Base-by-base conservation (phyloP, 2,888 invertebrate species). In the Monochamus alternatus region DNA sequence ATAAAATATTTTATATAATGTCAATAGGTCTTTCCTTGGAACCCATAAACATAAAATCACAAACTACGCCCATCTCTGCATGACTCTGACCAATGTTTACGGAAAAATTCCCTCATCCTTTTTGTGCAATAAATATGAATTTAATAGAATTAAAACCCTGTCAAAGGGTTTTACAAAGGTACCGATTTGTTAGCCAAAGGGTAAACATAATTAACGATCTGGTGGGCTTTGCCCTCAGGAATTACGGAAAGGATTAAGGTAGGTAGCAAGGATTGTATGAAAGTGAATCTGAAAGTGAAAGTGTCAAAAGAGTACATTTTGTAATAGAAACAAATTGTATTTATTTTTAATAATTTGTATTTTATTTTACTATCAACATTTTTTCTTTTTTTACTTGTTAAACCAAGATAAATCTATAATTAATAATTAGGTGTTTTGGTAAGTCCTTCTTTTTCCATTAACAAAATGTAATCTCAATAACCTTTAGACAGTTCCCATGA, bases 141-240 rank as follows among this genome's bases (percentile, higher is more conserved):
- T 55, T 55, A 55, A 55, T 7, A 14, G 55, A n/a, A 47, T 47
- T 47, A 10, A 47, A 12, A 9, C 9, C 47, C 7, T 47, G 47
- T 22, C n/a, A 38, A 55, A 55, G 55, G 14, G 7, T 7, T 55
- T 9, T 4, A 14, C 55, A 55, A 22, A 22, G 43, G 12, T 30
- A 51, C 62, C 58, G 12, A 68, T 44, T 71, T 71, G 69, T 68
- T 75, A 75, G 72, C 73, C 69, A 72, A 69, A 65, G 73, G 55
- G 55, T 55, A 55, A 55, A 55, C 55, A 55, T 22, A 55, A 55
- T 55, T 3, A 55, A 3, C 3, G 47, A 47, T 10, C 47, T 47
- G 47, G 55, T 5, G n/a, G 55, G 22, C 14, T 8, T 55, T 55
- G 55, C 5, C 55, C 55, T n/a, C 55, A 14, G 3, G 55, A 4